Evolutionary conservation across 1,140 invertebrate species (phyloP), one percentile per base, ranked within the genome.

Genomic region (Lordiphosa stackelbergi): DNA sequence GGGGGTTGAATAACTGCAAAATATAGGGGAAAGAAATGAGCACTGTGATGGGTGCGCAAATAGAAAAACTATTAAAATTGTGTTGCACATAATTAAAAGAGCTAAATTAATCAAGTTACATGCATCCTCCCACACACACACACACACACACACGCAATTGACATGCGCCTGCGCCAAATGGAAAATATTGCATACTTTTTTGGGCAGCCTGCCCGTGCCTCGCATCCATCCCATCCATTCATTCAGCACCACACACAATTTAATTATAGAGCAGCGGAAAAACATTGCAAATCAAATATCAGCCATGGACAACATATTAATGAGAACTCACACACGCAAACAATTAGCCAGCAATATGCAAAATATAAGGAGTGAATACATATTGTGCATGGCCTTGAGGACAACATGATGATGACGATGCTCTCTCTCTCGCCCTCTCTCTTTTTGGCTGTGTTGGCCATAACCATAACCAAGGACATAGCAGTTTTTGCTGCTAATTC

Each of bases 251-350:
- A 24, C 45, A 65, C 13, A 35, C 52, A 61, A 79, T 81, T 79
- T 81, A 75, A 79, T 79, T 79, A 81, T 81, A 60, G 65, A 70
- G 60, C 54, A 63, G 43, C 46, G 19, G 28, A 59, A 36, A 34
- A 58, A 62, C 51, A 62, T 61, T 70, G 63, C 58, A 81, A 81
- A 79, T 79, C 75, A 81, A 79, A 79, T 68, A 79, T 75, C 75
- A 73, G 52, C 47, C 37, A 52, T 57, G 43, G 37, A 41, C 22
- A 37, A 52, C 22, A 37, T 52, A 52, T 52, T 52, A 52, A 69
- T 69, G 38, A 61, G 56, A 49, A 53, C 65, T 49, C 43, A 49
- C 38, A 47, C 48, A 38, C 47, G 24, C 38, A 40, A 62, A 40
- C 53, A 78, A 77, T 77, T 77, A 77, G 69, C 63, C 13, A 35